These are phyloP conservation scores for Ypsolopha scabrella DNA, from an alignment of 2,888 invertebrate genomes.

Conservation along the genomic window DNA sequence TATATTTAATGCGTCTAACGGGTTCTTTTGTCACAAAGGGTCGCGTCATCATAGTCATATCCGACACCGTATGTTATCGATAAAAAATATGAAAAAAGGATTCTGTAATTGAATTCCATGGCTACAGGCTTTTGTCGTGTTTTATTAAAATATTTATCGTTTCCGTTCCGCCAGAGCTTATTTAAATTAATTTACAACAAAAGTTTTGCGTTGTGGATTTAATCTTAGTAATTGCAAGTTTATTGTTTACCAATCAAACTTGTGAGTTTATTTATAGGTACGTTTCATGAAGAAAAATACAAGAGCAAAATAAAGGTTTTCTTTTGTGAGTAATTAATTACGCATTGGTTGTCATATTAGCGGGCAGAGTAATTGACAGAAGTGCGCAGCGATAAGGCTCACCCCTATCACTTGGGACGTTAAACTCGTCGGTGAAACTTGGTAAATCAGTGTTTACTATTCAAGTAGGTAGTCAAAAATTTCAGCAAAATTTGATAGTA, in stretches of 20 bases:
- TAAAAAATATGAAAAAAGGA: conserved; percentile 35
- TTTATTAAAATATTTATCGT: conserved; percentile 1
- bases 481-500: too few species aligned
- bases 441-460: too few species aligned
- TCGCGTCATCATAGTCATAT: conserved; percentile 34
- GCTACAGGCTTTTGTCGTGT: conserved; percentile 4
- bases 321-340: not conserved
- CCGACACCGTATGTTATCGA: conserved; percentile 23
- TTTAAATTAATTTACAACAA: not conserved
- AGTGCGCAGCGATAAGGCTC: too few species aligned
- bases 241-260: conserved; percentile 1
- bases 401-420: too few species aligned
- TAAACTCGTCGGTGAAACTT: too few species aligned
- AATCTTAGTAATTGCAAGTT: too few species aligned
- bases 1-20: conserved; percentile 64
- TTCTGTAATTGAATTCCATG: conserved; percentile 21
- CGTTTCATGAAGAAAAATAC: conserved; percentile 29
- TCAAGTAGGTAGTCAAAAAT: too few species aligned
- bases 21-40: conserved; percentile 44
- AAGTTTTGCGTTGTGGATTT: conserved; percentile 6
- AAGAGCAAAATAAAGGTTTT: not conserved
- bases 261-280: conserved; percentile 8
- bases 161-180: not conserved
- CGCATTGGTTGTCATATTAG: too few species aligned
- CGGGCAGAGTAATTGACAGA: too few species aligned